phyloP scores from a whole-genome alignment of 2,113 vertebrate genomes.

The Sinocyclocheilus anophthalmus region DNA sequence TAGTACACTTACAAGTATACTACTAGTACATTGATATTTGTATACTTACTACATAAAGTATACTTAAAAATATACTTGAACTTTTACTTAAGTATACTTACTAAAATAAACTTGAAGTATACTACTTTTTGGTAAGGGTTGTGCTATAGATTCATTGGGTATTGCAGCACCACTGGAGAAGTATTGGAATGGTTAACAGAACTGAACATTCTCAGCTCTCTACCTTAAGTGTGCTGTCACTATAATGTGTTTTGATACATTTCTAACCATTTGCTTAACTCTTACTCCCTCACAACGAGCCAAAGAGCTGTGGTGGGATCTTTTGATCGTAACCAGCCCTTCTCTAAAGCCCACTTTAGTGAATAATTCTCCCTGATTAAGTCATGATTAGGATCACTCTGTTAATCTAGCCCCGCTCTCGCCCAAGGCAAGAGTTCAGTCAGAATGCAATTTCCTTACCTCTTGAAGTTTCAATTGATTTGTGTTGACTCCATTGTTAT shows the following conservation, averaged over 20 bases:
- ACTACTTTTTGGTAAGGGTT: too few species aligned
- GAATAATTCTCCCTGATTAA: slow-evolving; percentile 48
- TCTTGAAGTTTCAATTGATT: slow-evolving; percentile 56
- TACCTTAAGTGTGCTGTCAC: not conserved
- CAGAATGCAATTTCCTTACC: slow-evolving; percentile 50
- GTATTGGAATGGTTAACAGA: not conserved
- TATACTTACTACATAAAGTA: too few species aligned
- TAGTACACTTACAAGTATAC: too few species aligned
- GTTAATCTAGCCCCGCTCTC: slow-evolving; percentile 30
- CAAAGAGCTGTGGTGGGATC: not conserved
- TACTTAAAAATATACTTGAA: too few species aligned
- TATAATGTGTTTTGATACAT: not conserved
- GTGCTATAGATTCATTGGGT: not conserved
- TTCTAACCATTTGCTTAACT: not conserved
- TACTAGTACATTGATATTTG: too few species aligned
- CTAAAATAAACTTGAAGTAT: too few species aligned
- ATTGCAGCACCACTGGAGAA: not conserved
- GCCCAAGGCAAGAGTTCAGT: slow-evolving; percentile 35
- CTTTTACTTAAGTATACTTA: too few species aligned
- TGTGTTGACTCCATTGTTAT: slow-evolving; percentile 60
- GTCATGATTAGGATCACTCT: slow-evolving; percentile 48
- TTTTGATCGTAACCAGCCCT: slow-evolving; percentile 17
- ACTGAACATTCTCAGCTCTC: not conserved
- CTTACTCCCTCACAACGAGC: not conserved
- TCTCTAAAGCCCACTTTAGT: slow-evolving; percentile 23